Evolutionary conservation across 2,888 invertebrate species (phyloP).

Genomic region (Chrysolina haemoptera): DNA sequence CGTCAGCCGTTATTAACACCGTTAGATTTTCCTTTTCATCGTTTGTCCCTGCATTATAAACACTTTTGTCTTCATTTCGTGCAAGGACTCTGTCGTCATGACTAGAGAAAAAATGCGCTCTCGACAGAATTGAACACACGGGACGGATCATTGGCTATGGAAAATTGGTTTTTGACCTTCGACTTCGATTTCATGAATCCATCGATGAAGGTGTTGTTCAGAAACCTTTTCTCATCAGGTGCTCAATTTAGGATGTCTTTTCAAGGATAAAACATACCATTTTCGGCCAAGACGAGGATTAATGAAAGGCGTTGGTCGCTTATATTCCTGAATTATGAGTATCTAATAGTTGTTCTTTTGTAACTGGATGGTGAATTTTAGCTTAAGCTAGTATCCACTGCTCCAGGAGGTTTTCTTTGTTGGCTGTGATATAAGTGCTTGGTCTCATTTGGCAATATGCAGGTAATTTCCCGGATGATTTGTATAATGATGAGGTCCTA

Average conservation of each 20-base stretch:
- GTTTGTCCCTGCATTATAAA: no score
- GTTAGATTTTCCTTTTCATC: no score
- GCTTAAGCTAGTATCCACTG: not conserved
- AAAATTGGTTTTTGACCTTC: not conserved
- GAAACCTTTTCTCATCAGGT: not conserved
- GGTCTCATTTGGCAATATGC: no score
- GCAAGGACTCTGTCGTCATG: no score
- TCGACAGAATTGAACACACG: not conserved
- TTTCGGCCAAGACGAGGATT: no score
- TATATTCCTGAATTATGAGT: constrained; percentile 1
- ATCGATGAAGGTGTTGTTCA: not conserved
- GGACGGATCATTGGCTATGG: not conserved
- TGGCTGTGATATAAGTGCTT: no score
- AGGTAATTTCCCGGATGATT: not conserved
- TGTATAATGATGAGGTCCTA: not conserved
- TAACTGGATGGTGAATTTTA: not conserved
- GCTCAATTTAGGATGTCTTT: not conserved
- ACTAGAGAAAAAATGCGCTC: no score
- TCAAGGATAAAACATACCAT: not conserved
- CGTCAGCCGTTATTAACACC: no score
- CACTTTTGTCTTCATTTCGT: no score
- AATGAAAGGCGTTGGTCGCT: not conserved
- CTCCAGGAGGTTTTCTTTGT: not conserved
- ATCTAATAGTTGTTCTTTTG: not conserved
- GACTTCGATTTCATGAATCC: not conserved